phyloP scores from a whole-genome alignment of 2,113 vertebrate genomes.

The Psephotus haematonotus region DNA sequence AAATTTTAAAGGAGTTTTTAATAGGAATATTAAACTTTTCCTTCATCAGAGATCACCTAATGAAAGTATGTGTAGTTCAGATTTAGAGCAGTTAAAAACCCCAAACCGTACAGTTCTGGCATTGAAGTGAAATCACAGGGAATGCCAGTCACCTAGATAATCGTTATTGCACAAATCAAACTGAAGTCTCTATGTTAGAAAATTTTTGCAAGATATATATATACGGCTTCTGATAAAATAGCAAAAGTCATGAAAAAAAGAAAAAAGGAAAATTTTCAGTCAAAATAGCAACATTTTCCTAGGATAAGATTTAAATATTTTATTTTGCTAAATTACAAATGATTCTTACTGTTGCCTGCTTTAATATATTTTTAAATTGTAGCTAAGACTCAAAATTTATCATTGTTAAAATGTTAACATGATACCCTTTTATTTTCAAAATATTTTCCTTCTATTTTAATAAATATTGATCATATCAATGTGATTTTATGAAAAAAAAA shows the following conservation, averaged over 20 bases:
- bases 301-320: neutral
- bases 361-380: neutral
- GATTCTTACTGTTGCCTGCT: neutral
- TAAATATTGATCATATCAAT: neutral
- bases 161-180: neutral
- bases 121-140: neutral
- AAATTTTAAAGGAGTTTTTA: neutral
- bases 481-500: neutral
- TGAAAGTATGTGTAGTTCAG: neutral
- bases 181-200: neutral
- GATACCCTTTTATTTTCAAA: neutral
- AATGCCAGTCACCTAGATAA: neutral
- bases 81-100: neutral
- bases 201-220: neutral
- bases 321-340: neutral
- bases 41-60: neutral
- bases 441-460: neutral
- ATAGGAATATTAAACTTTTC: neutral
- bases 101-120: neutral
- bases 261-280: neutral
- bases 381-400: neutral
- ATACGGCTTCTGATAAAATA: neutral
- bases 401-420: neutral
- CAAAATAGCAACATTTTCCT: neutral
- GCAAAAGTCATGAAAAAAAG: neutral